A percentile compares a stretch with the other conserved stretches of the same genome.
Evolutionary conservation across 30 jellyfish, hydroid and myxozoan genomes (phyloP).

Genomic region (Hydractinia echinata): DNA sequence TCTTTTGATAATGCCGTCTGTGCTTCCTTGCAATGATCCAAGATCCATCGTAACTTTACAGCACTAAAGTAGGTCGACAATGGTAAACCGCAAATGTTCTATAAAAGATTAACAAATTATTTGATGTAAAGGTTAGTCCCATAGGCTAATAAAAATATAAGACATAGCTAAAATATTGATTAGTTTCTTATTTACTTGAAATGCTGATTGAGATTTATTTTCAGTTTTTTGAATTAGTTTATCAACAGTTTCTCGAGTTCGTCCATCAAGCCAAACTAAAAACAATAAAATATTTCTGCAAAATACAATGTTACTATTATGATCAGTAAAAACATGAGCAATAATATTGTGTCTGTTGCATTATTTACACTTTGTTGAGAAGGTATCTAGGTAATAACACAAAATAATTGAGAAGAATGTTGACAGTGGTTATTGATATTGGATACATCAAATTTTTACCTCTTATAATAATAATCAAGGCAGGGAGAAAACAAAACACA

Average conservation of each 20-base stretch:
- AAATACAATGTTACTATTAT: background rate
- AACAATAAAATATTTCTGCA: background rate
- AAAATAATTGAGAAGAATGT: too few species aligned
- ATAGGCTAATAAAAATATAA: background rate
- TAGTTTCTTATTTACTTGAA: conserved; percentile 26
- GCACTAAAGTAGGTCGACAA: conserved; percentile 90
- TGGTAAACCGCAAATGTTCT: conserved; percentile 80
- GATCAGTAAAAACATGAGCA: background rate
- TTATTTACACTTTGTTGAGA: background rate
- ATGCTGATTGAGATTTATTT: conserved; percentile 31
- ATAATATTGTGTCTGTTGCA: background rate
- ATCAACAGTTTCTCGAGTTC: conserved; percentile 73
- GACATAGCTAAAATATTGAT: background rate
- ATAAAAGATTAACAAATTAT: background rate
- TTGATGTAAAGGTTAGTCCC: too few species aligned
- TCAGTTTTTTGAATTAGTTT: conserved; percentile 49
- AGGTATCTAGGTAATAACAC: background rate
- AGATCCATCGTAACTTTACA: conserved; percentile 78
- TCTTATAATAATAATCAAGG: background rate
- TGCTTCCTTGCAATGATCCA: conserved; percentile 60
- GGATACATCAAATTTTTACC: background rate
- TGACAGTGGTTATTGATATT: background rate
- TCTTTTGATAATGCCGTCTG: conserved; percentile 50
- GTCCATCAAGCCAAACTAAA: conserved; percentile 74
- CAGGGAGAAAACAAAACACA: background rate